Base-by-base conservation (phyloP, 1,140 invertebrate genomes). In the Eulimnadia texana region DNA sequence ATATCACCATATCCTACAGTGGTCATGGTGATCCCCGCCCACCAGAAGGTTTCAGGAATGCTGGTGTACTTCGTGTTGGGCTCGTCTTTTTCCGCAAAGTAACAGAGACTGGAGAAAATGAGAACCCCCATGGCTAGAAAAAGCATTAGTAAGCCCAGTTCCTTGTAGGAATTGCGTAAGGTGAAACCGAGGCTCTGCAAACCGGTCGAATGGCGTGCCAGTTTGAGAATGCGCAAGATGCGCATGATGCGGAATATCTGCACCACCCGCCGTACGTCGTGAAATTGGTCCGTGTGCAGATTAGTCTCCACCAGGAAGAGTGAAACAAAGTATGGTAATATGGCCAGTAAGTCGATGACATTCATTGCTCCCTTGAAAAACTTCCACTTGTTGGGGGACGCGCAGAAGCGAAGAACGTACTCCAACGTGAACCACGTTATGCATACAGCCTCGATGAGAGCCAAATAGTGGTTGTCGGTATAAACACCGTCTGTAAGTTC, bases 391-490 rank as follows among this genome's bases (percentile, higher is more conserved):
- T 97, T 90, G 67, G 96, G 96, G 65, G 94, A 96, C 63, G 95
- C 93, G 80, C 91, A 92, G 78, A 99, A 97, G 70, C 96, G 83
- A 67, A 98, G 82, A 71, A 98, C 81, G 78, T 99, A 99, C 77
- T 99, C 96, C 69, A 98, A 80, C 50, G 95, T 98, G 78, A 99
- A 99, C 93, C 97, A 99, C 64, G 94, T 93, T 75, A 99, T 99
- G 81, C 96, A 99, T 67, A 98, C 90, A 62, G 93, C 93, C 77
- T 99, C 96, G 70, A 97, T 90, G 83, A 93, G 90, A 68, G 89
- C 89, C 74, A 95, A 82, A 77, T 92, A 85, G 66, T 87, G 87
- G 79, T 94, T 94, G 79, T 94, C 92, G 68, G 79, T 80, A 74
- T 84, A 82, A 66, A 80, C 80, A 72, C 84, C 84, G 72, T 85